A percentile compares a stretch with the other conserved stretches of the same genome.
These are phyloP conservation scores for Vesta saturnalis DNA, from an alignment of 2,888 invertebrate genomes.

Conservation along the genomic window DNA sequence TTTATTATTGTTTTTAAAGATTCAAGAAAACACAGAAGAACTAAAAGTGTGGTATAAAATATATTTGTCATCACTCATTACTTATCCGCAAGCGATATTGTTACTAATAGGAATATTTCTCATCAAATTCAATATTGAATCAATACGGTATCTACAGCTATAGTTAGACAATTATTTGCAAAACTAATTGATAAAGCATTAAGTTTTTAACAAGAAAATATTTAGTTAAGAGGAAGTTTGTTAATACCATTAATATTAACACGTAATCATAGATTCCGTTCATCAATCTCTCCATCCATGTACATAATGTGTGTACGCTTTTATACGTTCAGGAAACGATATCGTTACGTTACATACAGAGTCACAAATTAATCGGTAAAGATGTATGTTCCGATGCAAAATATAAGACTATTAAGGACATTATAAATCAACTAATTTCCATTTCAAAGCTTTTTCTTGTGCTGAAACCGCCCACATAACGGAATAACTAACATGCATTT, in stretches of 20 bases:
- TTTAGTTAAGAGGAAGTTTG: slow-evolving; percentile 22
- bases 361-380: slow-evolving; percentile 9
- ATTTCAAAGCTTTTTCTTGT: slow-evolving; percentile 20
- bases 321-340: slow-evolving; percentile 7
- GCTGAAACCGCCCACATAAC: slow-evolving; percentile 24
- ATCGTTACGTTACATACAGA: neutral
- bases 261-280: slow-evolving; percentile 7
- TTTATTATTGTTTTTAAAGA: too few relatives aligned
- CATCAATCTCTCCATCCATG: neutral
- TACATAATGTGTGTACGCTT: neutral
- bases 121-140: slow-evolving; percentile 26
- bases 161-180: slow-evolving; percentile 27
- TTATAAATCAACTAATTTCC: slow-evolving; percentile 23
- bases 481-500: slow-evolving; percentile 14
- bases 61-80: too few relatives aligned
- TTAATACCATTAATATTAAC: slow-evolving; percentile 12
- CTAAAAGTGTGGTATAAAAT: too few relatives aligned
- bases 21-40: too few relatives aligned
- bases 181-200: slow-evolving; percentile 36
- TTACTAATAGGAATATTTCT: too few relatives aligned
- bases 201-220: slow-evolving; percentile 21
- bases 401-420: slow-evolving; percentile 11
- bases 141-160: slow-evolving; percentile 11
- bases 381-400: slow-evolving; percentile 6
- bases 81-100: too few relatives aligned